Base-by-base conservation (phyloP, 2,113 vertebrate genomes). In the Hippocampus barbouri region DNA sequence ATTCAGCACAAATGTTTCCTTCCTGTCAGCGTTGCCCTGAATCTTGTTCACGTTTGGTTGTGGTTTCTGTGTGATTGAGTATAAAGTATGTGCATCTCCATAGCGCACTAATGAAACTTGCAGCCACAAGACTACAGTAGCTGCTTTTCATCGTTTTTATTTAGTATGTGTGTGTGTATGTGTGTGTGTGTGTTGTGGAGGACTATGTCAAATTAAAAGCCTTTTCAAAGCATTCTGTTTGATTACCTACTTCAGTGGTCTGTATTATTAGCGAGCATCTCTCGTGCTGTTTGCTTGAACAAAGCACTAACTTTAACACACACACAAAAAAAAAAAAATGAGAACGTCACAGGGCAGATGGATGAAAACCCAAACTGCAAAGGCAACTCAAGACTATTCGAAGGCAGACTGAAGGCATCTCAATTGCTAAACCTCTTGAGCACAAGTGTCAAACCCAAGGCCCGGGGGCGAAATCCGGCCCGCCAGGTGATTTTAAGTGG, bases 1-100 rank as follows among this genome's bases (percentile, higher is more conserved):
- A 76, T 78, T 86, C 85, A 88, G 85, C 83, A 84, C 72, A 86
- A 87, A 83, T 21, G 49, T 73, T 86, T 89, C 85, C 88, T 89
- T 88, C 89, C 86, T 86, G 82, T 79, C 54, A 60, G 64, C 70
- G 75, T 57, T 80, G 69, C 40, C 23, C n/a, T 45, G 14, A 45
- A 65, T 65, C 63, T 30, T 76, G 54, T 67, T 75, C 21, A 70
- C 59, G 63, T 49, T 72, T 73, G n/a, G 73, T 70, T 72, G 73
- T 2, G 56, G 74, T 73, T 79, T 77, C 6, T 0, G 15, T 79
- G 54, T 69, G 47, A 20, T 25, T 51, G 25, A 20, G 14, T 53
- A 2, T 62, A 45, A 0, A 45, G 11, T 45, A 25, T 74, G 20
- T 71, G 27, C 63, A 51, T 27, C 16, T 2, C 49, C 18, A 1